phyloP scores from a whole-genome alignment of 2,888 invertebrate genomes.

The Agriopis marginaria region DNA sequence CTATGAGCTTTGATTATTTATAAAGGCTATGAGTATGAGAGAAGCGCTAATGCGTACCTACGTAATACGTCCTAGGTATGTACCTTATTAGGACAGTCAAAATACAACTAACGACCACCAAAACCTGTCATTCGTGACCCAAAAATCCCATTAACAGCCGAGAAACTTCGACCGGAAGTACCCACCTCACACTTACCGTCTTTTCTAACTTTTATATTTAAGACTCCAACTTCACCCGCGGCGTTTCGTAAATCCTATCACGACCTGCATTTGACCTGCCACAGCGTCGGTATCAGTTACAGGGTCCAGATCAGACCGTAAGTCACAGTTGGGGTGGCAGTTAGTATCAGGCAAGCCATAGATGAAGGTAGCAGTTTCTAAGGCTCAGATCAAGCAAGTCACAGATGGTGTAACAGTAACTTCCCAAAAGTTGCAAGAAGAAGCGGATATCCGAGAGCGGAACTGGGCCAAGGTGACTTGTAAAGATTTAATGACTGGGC shows the following conservation, averaged over 20 bases:
- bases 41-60: too few relatives aligned
- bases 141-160: conserved; percentile 11
- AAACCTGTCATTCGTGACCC: conserved; percentile 1
- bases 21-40: too few relatives aligned
- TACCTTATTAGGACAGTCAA: neutral
- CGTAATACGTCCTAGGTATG: neutral
- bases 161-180: conserved; percentile 9
- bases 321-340: neutral
- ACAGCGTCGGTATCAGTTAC: neutral
- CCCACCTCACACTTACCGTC: conserved; percentile 13
- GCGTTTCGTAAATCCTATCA: conserved; percentile 29
- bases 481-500: conserved; percentile 64
- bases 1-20: too few relatives aligned
- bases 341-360: conserved; percentile 6
- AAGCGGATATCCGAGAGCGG: conserved; percentile 37
- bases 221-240: conserved; percentile 18
- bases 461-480: conserved; percentile 65
- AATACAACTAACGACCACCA: neutral
- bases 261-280: conserved; percentile 33
- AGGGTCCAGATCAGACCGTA: neutral
- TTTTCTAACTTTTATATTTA: conserved; percentile 29
- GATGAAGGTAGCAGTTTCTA: neutral
- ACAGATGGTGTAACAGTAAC: conserved; percentile 22
- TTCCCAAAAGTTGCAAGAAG: conserved; percentile 34
- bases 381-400: neutral